A percentile compares a stretch with the other conserved stretches of the same genome.
Conservation (phyloP, 2,797 vertebrate genomes). For the Cichlasoma orientale region DNA sequence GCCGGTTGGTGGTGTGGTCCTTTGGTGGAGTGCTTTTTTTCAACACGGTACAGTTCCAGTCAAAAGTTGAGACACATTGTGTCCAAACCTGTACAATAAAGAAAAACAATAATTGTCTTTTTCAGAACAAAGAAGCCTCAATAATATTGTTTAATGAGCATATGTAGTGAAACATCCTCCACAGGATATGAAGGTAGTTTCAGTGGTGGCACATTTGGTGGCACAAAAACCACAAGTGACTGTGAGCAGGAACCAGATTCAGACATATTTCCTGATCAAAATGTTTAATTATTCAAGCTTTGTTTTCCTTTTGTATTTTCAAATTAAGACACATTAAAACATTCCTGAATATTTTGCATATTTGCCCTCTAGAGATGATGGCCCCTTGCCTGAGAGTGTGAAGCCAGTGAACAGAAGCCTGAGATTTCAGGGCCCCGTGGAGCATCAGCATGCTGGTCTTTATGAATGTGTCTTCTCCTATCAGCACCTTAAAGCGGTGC, state of each 20-base stretch:
- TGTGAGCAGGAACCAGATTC: conserved; percentile 46
- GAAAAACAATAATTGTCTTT: no score
- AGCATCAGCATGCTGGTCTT: conserved; percentile 59
- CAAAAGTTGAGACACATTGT: no score
- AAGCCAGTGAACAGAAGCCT: conserved; percentile 52
- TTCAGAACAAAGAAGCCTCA: not conserved
- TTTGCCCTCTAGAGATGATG: conserved; percentile 53
- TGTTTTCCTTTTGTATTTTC: not conserved
- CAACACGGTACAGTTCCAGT: no score
- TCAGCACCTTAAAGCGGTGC: conserved; percentile 43
- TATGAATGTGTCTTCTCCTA: conserved; percentile 75
- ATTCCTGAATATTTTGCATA: not conserved
- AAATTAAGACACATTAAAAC: not conserved
- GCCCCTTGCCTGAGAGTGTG: conserved; percentile 60
- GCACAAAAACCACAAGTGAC: conserved; percentile 52
- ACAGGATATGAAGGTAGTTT: conserved; percentile 43
- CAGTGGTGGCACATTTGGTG: conserved; percentile 54
- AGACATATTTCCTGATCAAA: conserved; percentile 19
- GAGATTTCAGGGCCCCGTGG: conserved; percentile 56
- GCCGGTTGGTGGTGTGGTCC: no score
- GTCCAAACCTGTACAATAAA: no score
- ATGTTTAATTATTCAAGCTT: not conserved
- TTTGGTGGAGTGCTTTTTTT: no score
- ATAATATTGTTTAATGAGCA: not conserved
- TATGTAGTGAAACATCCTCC: conserved; percentile 19